Base-by-base conservation (phyloP, 1,140 invertebrate genomes). In the Centruroides vittatus region DNA sequence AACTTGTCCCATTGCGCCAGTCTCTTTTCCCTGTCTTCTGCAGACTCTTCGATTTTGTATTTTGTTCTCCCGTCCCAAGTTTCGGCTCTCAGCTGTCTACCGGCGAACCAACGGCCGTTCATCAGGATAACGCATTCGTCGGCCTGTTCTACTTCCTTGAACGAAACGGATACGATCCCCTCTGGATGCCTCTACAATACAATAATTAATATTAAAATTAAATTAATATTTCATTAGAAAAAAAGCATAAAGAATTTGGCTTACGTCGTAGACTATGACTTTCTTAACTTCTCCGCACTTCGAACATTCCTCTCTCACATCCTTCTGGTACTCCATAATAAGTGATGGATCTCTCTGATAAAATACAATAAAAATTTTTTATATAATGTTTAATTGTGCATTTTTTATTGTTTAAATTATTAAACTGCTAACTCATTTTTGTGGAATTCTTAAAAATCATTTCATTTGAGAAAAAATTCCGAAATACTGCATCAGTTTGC, bases 61-160 rank as follows among this genome's bases (percentile, higher is more conserved):
- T 94, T 97, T 0, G 90, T 93, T 72, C 86, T 86, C 6, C 96
- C 96, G 78, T 99, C 94, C 90, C 93, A 98, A 61, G 86, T 84
- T 70, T 86, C 84, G 3, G 93, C 95, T 5, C 78, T 81, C 34
- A 99, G 79, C 73, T 86, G 80, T 41, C 88, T 78, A 69, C 93
- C 84, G 4, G 84, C 86, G 77, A 97, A 97, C 81, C 87, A 93
- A n/a, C 93, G 79, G 0, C 88, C 86, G 76, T 98, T 89, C 67
- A 99, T 80, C 52, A 92, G 78, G 65, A 83, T 78, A 11, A 98
- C 83, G 59, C 93, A 94, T 48, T 83, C 78, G 76, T 98, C 93
- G 3, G 95, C 93, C 69, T 89, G 85, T 72, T 94, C 92, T 1
- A 89, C 82, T 46, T 87, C 84, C 61, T 86, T 82, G 82, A 98